These are phyloP conservation scores for Pteromalus puparum DNA, from an alignment of 1,140 invertebrate genomes.

Conservation along the genomic window DNA sequence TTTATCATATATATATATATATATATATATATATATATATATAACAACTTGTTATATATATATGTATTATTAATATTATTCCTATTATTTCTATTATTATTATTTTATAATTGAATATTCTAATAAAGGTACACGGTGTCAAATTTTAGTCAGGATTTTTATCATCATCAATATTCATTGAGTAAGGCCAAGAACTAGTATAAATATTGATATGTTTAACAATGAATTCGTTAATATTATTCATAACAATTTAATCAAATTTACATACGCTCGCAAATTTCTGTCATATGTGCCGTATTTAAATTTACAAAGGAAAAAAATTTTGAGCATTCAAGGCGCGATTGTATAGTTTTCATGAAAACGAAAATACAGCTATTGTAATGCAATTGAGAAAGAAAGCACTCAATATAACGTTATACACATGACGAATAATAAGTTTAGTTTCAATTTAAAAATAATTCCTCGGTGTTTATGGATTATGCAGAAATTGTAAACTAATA, in stretches of 20 bases:
- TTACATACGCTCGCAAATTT: background rate
- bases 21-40: no score
- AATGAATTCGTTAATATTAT: background rate
- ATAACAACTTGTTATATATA: no score
- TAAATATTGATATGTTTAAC: background rate
- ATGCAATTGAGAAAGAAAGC: no score
- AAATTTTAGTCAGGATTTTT: background rate
- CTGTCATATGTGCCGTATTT: background rate
- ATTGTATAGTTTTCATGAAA: no score
- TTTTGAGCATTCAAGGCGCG: background rate
- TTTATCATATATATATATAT: background rate
- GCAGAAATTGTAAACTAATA: background rate
- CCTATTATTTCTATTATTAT: no score
- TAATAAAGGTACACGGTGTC: background rate
- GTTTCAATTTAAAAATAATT: background rate
- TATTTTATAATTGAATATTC: background rate
- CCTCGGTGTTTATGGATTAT: background rate
- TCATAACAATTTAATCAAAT: background rate
- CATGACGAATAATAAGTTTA: background rate
- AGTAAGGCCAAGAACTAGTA: background rate
- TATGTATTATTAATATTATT: background rate
- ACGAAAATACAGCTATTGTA: no score
- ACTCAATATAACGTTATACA: background rate
- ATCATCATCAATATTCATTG: background rate
- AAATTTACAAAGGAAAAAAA: background rate